Percentiles rank a stretch among this genome's conserved stretches.
These are phyloP conservation scores for Cephus sareptanus DNA, from an alignment of 2,888 invertebrate species.

Conservation along the genomic window DNA sequence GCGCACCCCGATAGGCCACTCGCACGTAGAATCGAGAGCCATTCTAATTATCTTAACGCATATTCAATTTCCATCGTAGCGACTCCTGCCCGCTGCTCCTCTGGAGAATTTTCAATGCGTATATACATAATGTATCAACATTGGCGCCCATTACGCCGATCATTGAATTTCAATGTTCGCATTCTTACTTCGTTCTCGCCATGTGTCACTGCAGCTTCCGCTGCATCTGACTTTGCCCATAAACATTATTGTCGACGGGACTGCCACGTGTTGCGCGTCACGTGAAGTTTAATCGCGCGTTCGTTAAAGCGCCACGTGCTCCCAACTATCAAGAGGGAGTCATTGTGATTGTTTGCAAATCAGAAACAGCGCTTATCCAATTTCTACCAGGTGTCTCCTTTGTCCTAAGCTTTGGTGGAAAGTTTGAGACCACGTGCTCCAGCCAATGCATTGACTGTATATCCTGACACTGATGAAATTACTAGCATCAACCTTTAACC, in stretches of 20 bases:
- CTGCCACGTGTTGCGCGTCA: background rate
- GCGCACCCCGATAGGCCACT: slow-evolving; percentile 20
- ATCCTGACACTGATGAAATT: background rate
- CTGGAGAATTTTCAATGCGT: background rate
- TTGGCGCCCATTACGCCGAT: background rate
- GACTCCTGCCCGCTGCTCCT: background rate
- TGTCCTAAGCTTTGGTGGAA: background rate
- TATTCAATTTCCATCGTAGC: slow-evolving; percentile 1
- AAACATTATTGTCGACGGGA: background rate
- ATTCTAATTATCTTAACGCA: background rate
- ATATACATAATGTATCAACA: background rate
- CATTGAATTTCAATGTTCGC: background rate
- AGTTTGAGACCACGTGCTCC: background rate
- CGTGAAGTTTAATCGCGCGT: background rate
- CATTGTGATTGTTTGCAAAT: background rate
- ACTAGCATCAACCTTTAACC: background rate
- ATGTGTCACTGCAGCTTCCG: background rate
- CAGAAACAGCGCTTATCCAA: background rate
- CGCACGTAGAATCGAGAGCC: background rate
- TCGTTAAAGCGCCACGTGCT: background rate
- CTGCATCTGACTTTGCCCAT: background rate
- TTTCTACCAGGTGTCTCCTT: background rate
- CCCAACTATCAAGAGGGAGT: background rate
- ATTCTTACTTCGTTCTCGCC: background rate
- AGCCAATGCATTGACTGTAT: background rate